phyloP scores from a whole-genome alignment of 2,113 vertebrate species.

The Acanthisitta chloris region DNA sequence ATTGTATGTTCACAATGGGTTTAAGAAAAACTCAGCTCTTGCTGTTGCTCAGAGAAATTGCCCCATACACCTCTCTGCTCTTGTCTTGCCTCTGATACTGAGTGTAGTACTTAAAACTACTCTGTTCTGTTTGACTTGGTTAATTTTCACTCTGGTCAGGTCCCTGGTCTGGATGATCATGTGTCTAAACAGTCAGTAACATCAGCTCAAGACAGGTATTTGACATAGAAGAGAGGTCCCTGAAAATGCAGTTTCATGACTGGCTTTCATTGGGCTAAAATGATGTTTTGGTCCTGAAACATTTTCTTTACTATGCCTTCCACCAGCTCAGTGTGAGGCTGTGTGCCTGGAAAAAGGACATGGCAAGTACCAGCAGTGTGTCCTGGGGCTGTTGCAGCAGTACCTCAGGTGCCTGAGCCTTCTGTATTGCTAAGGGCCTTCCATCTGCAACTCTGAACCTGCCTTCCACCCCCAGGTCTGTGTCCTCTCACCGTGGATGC shows the following conservation, averaged over 20 bases:
- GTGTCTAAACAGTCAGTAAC: not conserved
- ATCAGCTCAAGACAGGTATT: accelerated
- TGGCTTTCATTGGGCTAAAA: not conserved
- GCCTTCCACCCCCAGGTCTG: not conserved
- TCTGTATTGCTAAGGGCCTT: not conserved
- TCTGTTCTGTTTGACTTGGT: not conserved
- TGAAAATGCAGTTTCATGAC: not conserved
- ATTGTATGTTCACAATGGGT: accelerated
- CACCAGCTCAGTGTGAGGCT: not conserved
- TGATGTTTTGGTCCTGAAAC: not conserved
- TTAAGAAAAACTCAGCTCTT: not conserved
- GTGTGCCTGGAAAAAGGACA: not conserved
- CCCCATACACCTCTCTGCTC: not conserved
- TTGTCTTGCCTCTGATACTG: not conserved
- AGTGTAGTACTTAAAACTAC: not conserved
- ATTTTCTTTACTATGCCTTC: not conserved
- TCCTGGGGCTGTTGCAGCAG: not conserved
- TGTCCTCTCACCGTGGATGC: not conserved
- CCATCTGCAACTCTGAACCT: not conserved
- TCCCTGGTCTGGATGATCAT: not conserved
- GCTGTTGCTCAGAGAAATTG: not conserved
- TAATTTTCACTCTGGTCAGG: not conserved
- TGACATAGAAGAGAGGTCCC: not conserved
- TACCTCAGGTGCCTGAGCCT: not conserved
- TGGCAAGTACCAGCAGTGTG: not conserved